Evolutionary conservation across 2,888 invertebrate species (phyloP), one percentile per base, ranked within the genome.

Genomic region (Meiosimyza platycephala): DNA sequence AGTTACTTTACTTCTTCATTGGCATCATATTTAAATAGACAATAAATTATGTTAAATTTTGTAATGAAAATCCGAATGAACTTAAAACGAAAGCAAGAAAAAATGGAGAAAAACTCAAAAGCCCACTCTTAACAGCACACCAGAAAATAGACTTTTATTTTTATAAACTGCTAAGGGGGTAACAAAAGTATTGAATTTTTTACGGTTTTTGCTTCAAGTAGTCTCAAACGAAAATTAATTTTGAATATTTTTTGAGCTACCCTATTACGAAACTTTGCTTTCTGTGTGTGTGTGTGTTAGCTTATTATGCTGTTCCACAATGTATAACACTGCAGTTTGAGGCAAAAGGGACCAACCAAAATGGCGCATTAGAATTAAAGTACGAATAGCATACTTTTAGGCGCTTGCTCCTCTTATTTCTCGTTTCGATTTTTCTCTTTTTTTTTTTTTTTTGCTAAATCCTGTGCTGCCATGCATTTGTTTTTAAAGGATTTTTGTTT

Each of bases 41-140:
- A 51, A 67, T 74, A 74, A 74, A 74, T 72, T 74, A 67, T 72
- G 66, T 72, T 65, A 68, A 75, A 64, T 71, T 71, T 54, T 48
- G 72, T 71, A 75, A 72, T 72, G 71, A 65, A 71, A 75, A 71
- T 75, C 71, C 67, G 57, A 55, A 18, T 11, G 16, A 22, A 16
- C 18, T 16, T 18, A 22, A 55, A 16, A 15, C n/a, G 22, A 54
- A 54, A 54, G n/a, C 3, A 2, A 3, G 3, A 6, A 54, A 16
- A n/a, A 15, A 52, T 4, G 16, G 4, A 16, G 54, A 16, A 54
- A 54, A 54, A 54, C 16, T n/a, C 7, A 54, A 6, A 54, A 54
- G 12, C 54, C 54, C 15, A 54, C 54, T 54, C 6, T 54, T 7
- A 22, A 28, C 15, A 6, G 59, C 40, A 33, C 59, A 28, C 33